Conservation (phyloP, 1,140 invertebrate genomes). For the Patella vulgata region DNA sequence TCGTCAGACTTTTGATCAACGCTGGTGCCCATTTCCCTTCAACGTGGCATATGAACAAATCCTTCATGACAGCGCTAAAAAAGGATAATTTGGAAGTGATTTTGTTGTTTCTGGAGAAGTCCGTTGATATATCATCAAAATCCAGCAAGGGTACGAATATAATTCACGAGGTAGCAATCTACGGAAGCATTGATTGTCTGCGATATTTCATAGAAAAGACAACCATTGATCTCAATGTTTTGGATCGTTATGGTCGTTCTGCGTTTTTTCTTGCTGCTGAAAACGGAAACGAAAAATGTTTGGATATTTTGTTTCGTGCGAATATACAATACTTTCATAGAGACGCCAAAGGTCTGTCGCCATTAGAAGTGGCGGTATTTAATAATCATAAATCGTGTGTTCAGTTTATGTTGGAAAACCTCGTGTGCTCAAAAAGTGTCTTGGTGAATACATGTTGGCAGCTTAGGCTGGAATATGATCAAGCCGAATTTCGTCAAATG, state of each 20-base stretch:
- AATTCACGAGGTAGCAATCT: background rate
- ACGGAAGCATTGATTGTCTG: background rate
- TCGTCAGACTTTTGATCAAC: slow-evolving; percentile 4
- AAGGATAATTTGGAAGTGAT: slow-evolving; percentile 9
- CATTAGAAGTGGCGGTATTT: slow-evolving; percentile 5
- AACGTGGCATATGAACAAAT: slow-evolving; percentile 7
- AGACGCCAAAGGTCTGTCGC: background rate
- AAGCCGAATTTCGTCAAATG: background rate
- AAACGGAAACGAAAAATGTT: slow-evolving; percentile 1
- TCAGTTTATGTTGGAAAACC: slow-evolving; percentile 1
- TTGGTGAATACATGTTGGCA: background rate
- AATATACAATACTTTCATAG: background rate
- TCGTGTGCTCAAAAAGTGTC: background rate
- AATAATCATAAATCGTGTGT: slow-evolving; percentile 4
- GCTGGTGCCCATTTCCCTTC: slow-evolving; percentile 3
- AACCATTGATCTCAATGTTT: background rate
- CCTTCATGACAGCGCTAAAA: slow-evolving; percentile 7
- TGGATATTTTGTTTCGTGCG: slow-evolving; percentile 11
- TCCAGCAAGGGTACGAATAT: slow-evolving; percentile 2
- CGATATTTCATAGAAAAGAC: background rate
- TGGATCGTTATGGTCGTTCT: background rate
- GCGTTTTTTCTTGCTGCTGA: slow-evolving; percentile 7
- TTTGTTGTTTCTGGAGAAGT: background rate
- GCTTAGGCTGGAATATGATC: slow-evolving; percentile 3
- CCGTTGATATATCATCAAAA: background rate